phyloP scores from a whole-genome alignment of 2,888 invertebrate genomes.

The Masnerella sp. region DNA sequence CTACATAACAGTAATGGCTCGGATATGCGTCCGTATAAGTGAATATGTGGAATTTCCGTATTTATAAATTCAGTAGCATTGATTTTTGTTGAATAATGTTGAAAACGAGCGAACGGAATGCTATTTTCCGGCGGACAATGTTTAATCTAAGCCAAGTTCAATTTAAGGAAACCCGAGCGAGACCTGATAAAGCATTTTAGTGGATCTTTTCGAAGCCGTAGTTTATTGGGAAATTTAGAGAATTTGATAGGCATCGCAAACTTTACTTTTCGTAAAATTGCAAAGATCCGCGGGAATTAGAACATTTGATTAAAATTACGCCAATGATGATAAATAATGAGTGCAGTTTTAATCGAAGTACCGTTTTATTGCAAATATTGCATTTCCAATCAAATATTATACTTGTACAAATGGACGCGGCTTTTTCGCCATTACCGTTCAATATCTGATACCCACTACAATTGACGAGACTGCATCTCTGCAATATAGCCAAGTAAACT shows the following conservation, averaged over 20 bases:
- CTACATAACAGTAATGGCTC: slow-evolving; percentile 30
- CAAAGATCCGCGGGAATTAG: too few species aligned
- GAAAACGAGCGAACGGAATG: neutral
- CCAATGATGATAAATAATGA: neutral
- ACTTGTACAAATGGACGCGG: slow-evolving; percentile 7
- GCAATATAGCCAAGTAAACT: slow-evolving; percentile 16
- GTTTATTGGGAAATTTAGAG: slow-evolving; percentile 13
- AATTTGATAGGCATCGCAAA: neutral
- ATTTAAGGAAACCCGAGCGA: slow-evolving; percentile 22
- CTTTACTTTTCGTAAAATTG: neutral
- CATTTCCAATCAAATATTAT: slow-evolving; percentile 2
- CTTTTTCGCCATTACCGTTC: slow-evolving; percentile 11
- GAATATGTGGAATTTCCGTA: slow-evolving; percentile 18
- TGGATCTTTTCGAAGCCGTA: slow-evolving; percentile 5
- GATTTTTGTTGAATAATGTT: slow-evolving; percentile 18
- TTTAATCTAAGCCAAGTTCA: slow-evolving; percentile 12
- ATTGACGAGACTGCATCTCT: slow-evolving; percentile 22
- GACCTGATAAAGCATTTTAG: slow-evolving; percentile 1
- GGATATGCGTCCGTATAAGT: slow-evolving; percentile 19
- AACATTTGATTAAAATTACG: neutral
- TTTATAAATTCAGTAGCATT: slow-evolving; percentile 21
- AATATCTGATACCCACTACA: slow-evolving; percentile 17
- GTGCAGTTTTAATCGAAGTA: neutral
- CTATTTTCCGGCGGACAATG: neutral
- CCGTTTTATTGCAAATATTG: slow-evolving; percentile 1